These are phyloP conservation scores for Brachionichthys hirsutus DNA, from an alignment of 2,113 vertebrate species.

Conservation along the genomic window DNA sequence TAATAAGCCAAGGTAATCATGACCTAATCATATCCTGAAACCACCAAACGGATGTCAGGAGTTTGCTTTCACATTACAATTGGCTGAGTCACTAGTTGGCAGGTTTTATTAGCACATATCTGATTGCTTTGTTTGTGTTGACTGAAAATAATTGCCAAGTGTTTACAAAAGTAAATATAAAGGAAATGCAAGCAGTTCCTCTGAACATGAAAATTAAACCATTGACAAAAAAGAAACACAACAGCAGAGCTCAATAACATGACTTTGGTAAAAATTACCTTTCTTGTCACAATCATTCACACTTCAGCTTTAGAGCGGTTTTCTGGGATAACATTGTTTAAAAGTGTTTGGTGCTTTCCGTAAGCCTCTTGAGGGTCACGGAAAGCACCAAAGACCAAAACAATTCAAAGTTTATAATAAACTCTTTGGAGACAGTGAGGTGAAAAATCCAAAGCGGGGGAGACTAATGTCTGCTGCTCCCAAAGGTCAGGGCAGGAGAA, in stretches of 20 bases:
- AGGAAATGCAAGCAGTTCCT: constrained; percentile 9
- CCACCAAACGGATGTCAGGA: not conserved
- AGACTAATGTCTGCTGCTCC: constrained; percentile 26
- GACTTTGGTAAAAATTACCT: constrained; percentile 35
- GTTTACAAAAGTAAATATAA: no score
- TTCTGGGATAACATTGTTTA: constrained; percentile 61
- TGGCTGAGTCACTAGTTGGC: not conserved
- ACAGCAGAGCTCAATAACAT: constrained; percentile 12
- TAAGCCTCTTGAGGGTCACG: constrained; percentile 22
- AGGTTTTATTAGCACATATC: not conserved
- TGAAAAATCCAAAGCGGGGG: constrained; percentile 16
- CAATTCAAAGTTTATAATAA: constrained; percentile 24
- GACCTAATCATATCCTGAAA: not conserved
- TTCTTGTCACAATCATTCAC: constrained; percentile 46
- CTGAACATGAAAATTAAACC: no score
- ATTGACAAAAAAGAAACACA: constrained; percentile 1
- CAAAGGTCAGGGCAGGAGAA: constrained; percentile 26
- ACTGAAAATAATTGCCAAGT: constrained; percentile 12
- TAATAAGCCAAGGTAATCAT: constrained; percentile 14
- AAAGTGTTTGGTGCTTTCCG: constrained; percentile 21
- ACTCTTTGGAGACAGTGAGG: constrained; percentile 8
- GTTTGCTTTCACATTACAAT: constrained; percentile 17
- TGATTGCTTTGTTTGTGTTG: not conserved
- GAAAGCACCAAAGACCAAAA: constrained; percentile 8
- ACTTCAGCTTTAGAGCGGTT: constrained; percentile 50